Base-by-base conservation (phyloP, 2,888 invertebrate species). In the Atherix ibis region DNA sequence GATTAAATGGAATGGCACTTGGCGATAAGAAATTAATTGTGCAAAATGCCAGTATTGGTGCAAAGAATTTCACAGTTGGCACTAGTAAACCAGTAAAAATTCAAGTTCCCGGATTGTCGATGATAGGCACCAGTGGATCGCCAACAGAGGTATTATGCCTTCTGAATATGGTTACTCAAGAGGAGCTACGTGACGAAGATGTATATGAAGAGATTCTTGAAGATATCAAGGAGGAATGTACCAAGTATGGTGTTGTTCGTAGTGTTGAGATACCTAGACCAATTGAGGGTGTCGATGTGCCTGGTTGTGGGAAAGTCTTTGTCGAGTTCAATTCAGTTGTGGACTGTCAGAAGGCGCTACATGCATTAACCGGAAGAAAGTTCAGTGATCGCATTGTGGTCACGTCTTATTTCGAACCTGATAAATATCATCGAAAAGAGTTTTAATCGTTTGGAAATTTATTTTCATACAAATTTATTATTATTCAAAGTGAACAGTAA, bases 151-250 rank as follows among this genome's bases (percentile, higher is more conserved):
- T 84, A 34, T 70, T 98, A 18, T 97, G 95, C 56, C 71, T 98
- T 87, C 92, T 0, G 94, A 97, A 48, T 97, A 98, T 59, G 66
- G 98, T 43, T n/a, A n/a, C n/a, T n/a, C n/a, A n/a, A n/a, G n/a
- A n/a, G n/a, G n/a, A n/a, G n/a, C n/a, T n/a, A n/a, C 80, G 83
- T 50, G 89, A 91, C 56, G 95, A 95, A 56, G 95, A 97, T 53
- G 97, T 98, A 60, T 98, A 97, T 57, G 97, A n/a, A n/a, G n/a
- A n/a, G n/a, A n/a, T 97, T 98, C 56, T 95, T 95, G 56, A 95
- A n/a, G n/a, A n/a, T n/a, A n/a, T n/a, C n/a, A n/a, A n/a, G n/a
- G n/a, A n/a, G n/a, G n/a, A n/a, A n/a, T n/a, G n/a, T n/a, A n/a
- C n/a, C n/a, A n/a, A n/a, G n/a, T n/a, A n/a, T n/a, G n/a, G n/a